Evolutionary conservation across 2,888 invertebrate genomes (phyloP).

Genomic region (Acronicta leporina): DNA sequence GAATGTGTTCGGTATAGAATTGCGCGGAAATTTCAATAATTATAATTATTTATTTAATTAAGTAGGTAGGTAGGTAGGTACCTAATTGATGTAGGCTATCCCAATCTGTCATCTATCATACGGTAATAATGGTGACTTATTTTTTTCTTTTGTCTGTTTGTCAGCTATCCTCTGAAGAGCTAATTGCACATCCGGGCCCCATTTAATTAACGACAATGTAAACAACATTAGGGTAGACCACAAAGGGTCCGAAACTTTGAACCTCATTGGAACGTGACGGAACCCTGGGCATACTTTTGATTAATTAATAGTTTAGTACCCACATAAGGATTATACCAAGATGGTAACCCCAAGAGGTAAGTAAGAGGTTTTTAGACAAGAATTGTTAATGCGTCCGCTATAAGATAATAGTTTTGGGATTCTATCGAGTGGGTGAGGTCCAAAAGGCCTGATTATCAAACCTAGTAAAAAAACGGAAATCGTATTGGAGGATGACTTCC

Average conservation of each 20-base stretch:
- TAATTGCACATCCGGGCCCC: conserved; percentile 67
- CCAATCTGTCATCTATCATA: too few species aligned
- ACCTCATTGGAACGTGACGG: conserved; percentile 64
- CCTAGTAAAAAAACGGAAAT: too few species aligned
- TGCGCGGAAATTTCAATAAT: too few species aligned
- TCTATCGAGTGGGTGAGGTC: too few species aligned
- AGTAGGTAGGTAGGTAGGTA: too few species aligned
- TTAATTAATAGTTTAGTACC: conserved; percentile 73
- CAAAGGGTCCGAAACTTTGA: conserved; percentile 70
- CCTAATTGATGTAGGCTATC: too few species aligned
- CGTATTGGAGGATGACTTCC: too few species aligned
- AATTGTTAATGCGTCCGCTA: conserved; percentile 52
- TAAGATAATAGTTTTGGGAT: conserved; percentile 50
- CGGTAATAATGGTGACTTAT: too few species aligned
- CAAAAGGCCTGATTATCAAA: too few species aligned
- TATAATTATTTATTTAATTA: too few species aligned
- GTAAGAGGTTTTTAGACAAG: conserved; percentile 59
- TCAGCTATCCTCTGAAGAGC: conserved; percentile 48
- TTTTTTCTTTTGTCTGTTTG: conserved; percentile 50
- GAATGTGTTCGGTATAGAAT: too few species aligned
- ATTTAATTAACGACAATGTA: conserved; percentile 78
- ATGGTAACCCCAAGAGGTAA: conserved; percentile 60
- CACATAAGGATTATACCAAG: conserved; percentile 68
- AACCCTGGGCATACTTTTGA: conserved; percentile 65
- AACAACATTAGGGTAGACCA: conserved; percentile 77